Base-by-base conservation (phyloP, 2,113 vertebrate genomes). In the Taurulus bubalis region DNA sequence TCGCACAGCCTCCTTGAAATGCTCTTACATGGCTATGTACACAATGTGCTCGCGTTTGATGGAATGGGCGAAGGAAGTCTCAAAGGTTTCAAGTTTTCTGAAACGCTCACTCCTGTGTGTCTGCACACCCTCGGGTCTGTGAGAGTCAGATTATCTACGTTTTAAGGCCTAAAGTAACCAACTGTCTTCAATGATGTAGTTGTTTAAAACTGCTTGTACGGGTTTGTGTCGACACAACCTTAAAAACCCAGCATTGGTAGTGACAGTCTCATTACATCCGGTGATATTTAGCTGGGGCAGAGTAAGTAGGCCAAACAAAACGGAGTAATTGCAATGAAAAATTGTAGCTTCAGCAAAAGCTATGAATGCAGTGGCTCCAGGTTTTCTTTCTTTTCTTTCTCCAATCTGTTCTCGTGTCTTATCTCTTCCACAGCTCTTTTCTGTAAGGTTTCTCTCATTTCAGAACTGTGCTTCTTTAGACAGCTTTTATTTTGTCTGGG, bases 1-100 rank as follows among this genome's bases (percentile, higher is more conserved):
- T 42, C 34, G 9, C 68, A 30, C 36, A 65, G 84, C 85, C 77
- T 88, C 86, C 87, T 91, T 79, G 40, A 92, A 92, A 93, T 84
- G 92, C 85, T 91, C 88, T 81, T 84, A 64, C 85, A 71, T 82
- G 77, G 71, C 87, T 89, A 90, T 90, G 85, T 86, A 86, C 91
- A 91, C 86, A 82, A 62, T 89, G 89, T 90, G 85, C 87, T 69
- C 47, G 63, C 64, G 82, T 84, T 56, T 87, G 85, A 92, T 89
- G 82, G 89, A 83, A 86, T 87, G 82, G 90, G 78, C 87, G 92
- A 91, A 92, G 91, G 89, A 94, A 90, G 85, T 92, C 90, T 92
- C 85, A 68, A 83, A 91, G 91, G 90, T 91, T 90, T 92, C 89
- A 84, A 10, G 77, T 81, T 75, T 76, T 83, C 77, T 84, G 62